Evolutionary conservation across 2,113 vertebrate species (phyloP).

Genomic region (Atrichornis clamosus): DNA sequence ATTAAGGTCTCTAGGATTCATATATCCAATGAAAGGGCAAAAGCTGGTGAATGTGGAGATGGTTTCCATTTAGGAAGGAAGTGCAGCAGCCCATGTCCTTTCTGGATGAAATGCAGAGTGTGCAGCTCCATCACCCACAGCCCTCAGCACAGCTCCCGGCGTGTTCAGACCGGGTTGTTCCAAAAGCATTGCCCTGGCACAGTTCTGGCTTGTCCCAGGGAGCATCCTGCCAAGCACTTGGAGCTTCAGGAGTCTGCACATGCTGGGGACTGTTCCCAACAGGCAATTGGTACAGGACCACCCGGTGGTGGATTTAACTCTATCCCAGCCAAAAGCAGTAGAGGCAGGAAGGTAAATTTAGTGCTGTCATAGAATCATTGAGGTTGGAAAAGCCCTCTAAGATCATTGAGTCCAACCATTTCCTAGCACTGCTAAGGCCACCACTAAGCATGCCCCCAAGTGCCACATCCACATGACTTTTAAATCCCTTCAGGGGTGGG

Average conservation of each 20-base stretch:
- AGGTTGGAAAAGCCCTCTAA: not conserved
- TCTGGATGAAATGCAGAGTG: not conserved
- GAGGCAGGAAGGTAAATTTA: not conserved
- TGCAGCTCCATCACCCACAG: not conserved
- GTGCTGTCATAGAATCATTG: not conserved
- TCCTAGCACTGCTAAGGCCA: not conserved
- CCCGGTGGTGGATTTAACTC: not conserved
- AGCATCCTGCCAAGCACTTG: not conserved
- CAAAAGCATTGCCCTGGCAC: not conserved
- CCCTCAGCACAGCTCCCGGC: not conserved
- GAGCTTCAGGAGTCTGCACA: not conserved
- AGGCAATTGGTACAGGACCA: not conserved
- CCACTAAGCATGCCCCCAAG: not conserved
- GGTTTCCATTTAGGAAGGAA: not conserved
- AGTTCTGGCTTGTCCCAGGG: not conserved
- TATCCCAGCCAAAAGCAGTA: not conserved
- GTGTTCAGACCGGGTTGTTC: not conserved
- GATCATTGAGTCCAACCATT: accelerated
- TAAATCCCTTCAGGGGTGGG: not conserved
- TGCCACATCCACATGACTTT: not conserved
- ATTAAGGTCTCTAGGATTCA: not conserved
- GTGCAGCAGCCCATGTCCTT: accelerated
- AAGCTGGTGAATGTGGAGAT: not conserved
- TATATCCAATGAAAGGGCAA: not conserved
- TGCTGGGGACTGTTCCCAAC: not conserved